Percentiles rank a stretch among this genome's conserved stretches.
Evolutionary conservation across 2,888 invertebrate genomes (phyloP).

Genomic region (Bombylius major): DNA sequence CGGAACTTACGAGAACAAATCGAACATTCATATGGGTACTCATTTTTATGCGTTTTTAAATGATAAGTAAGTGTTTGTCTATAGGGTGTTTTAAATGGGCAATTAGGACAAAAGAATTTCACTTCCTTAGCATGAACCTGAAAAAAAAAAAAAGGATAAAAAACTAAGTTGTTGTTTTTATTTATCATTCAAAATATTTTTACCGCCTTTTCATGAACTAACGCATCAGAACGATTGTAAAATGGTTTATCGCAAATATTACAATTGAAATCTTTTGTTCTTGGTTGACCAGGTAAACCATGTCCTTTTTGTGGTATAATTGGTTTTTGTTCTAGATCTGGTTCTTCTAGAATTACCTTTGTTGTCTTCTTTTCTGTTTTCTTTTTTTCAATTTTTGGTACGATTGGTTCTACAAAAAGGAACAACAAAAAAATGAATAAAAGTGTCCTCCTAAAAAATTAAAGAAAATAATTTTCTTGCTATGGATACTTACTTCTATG

Average conservation of each 20-base stretch:
- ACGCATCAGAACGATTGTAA: constrained; percentile 29
- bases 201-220: constrained; percentile 24
- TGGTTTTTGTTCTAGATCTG: no score
- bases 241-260: constrained; percentile 26
- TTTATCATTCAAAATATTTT: neutral
- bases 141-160: neutral
- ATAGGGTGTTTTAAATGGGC: constrained; percentile 26
- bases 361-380: neutral
- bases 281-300: constrained; percentile 9
- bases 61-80: constrained; percentile 28
- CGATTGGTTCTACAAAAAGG: no score
- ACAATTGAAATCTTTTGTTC: constrained; percentile 27
- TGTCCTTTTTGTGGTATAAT: no score
- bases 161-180: neutral
- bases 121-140: constrained; percentile 9
- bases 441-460: no score
- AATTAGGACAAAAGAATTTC: constrained; percentile 14
- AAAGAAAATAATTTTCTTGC: no score
- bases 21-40: constrained; percentile 25
- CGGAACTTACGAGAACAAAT: constrained; percentile 26
- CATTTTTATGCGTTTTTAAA: constrained; percentile 23
- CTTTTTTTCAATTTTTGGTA: no score
- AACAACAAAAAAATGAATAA: no score
- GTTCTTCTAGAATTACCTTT: constrained; percentile 15
- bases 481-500: no score